Conservation (phyloP, 2,888 invertebrate genomes). For the Ophion obscuratus region DNA sequence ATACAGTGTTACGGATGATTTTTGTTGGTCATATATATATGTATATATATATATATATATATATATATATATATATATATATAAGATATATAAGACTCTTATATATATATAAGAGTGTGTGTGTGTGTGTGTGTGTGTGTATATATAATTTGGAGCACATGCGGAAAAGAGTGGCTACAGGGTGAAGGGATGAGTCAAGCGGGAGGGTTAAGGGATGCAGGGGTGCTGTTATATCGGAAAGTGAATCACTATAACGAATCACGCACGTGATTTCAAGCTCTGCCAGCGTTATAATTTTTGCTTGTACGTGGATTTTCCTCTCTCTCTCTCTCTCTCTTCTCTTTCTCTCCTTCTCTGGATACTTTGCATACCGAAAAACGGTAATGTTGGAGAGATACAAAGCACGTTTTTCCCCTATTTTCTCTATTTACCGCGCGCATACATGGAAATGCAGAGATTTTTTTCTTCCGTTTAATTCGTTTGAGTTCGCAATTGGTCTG, state of each 20-base stretch:
- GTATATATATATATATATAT: slow-evolving; percentile 29
- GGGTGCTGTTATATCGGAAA: slow-evolving; percentile 41
- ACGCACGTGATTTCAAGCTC: slow-evolving; percentile 33
- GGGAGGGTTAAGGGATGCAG: neutral
- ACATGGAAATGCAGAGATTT: too few relatives aligned
- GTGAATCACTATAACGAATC: slow-evolving; percentile 41
- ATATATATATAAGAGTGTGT: too few relatives aligned
- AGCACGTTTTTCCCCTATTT: too few relatives aligned
- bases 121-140: too few relatives aligned
- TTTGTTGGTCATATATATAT: neutral
- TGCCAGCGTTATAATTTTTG: slow-evolving; percentile 32
- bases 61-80: too few relatives aligned
- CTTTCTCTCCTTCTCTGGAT: too few relatives aligned
- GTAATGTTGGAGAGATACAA: too few relatives aligned
- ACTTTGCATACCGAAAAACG: too few relatives aligned
- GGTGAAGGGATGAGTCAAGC: neutral
- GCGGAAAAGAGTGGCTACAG: slow-evolving; percentile 43
- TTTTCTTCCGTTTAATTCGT: too few relatives aligned
- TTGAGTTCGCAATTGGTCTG: too few relatives aligned
- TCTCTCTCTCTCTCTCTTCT: neutral
- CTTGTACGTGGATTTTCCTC: neutral
- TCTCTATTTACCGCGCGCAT: too few relatives aligned
- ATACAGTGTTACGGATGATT: neutral
- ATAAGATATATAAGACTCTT: too few relatives aligned
- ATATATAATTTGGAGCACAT: slow-evolving; percentile 57